phyloP scores from a whole-genome alignment of 1,140 invertebrate genomes.

The Diorhabda sublineata region DNA sequence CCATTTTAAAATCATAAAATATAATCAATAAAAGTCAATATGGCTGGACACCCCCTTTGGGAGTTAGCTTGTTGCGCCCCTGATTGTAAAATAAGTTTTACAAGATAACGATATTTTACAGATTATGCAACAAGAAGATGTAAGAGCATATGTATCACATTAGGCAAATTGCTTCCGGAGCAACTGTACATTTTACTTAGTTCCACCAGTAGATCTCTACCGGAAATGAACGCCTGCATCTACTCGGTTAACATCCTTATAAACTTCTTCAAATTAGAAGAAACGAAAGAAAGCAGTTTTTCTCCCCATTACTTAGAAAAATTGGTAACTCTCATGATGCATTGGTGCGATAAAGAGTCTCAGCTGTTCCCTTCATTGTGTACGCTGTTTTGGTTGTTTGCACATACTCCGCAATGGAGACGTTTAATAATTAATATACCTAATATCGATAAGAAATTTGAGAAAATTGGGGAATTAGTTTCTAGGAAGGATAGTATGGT shows the following conservation, averaged over 20 bases:
- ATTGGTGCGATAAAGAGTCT: slow-evolving; percentile 61
- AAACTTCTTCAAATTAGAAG: slow-evolving; percentile 50
- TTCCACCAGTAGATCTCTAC: slow-evolving; percentile 52
- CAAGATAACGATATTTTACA: slow-evolving; percentile 39
- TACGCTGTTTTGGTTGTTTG: slow-evolving; percentile 61
- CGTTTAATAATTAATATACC: slow-evolving; percentile 31
- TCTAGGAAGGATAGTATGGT: slow-evolving; percentile 41
- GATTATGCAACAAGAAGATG: slow-evolving; percentile 53
- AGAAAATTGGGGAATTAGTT: slow-evolving; percentile 33
- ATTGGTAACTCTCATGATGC: slow-evolving; percentile 53
- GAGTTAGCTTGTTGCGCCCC: neutral
- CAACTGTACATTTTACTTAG: slow-evolving; percentile 50
- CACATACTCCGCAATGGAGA: slow-evolving; percentile 38
- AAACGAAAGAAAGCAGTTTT: slow-evolving; percentile 33
- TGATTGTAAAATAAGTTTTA: neutral
- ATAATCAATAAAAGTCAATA: too few relatives aligned
- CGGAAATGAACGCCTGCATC: slow-evolving; percentile 52
- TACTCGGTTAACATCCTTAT: slow-evolving; percentile 50
- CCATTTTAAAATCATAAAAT: too few relatives aligned
- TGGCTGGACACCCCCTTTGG: neutral
- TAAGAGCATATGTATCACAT: slow-evolving; percentile 46
- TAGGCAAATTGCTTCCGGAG: slow-evolving; percentile 44
- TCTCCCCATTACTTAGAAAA: slow-evolving; percentile 42
- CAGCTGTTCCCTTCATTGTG: slow-evolving; percentile 57
- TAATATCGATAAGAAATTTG: slow-evolving; percentile 31